A percentile compares a stretch with the other conserved stretches of the same genome.
Evolutionary conservation across 2,888 invertebrate genomes (phyloP).

Genomic region (Euzophera pinguis): DNA sequence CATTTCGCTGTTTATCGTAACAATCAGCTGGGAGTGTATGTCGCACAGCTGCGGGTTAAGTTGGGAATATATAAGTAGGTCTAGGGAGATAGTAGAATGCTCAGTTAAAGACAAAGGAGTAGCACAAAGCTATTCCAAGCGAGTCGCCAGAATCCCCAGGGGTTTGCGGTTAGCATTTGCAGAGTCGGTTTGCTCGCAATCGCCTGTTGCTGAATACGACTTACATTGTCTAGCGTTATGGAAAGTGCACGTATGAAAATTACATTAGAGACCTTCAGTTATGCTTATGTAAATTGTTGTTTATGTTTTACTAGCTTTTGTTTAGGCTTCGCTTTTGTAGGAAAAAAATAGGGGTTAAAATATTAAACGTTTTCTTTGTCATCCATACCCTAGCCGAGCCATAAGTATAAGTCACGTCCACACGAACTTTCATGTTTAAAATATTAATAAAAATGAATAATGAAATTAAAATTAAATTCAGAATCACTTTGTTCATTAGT

Average conservation of each 20-base stretch:
- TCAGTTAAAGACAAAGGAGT: slow-evolving; percentile 50
- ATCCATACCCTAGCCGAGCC: too few relatives aligned
- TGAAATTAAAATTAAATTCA: too few relatives aligned
- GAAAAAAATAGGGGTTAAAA: too few relatives aligned
- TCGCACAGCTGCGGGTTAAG: slow-evolving; percentile 29
- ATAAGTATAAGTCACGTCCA: too few relatives aligned
- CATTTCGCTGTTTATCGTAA: slow-evolving; percentile 24
- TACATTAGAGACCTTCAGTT: not conserved
- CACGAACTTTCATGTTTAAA: too few relatives aligned
- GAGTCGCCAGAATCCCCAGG: slow-evolving; percentile 43
- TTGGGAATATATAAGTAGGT: slow-evolving; percentile 39
- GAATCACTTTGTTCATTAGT: too few relatives aligned
- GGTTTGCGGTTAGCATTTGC: slow-evolving; percentile 37
- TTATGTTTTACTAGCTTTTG: not conserved
- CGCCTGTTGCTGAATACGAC: slow-evolving; percentile 37
- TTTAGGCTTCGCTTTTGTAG: too few relatives aligned
- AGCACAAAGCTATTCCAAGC: slow-evolving; percentile 48
- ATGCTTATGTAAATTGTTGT: not conserved
- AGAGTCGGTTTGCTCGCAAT: slow-evolving; percentile 33
- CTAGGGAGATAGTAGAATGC: slow-evolving; percentile 34
- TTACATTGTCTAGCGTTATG: slow-evolving; percentile 26
- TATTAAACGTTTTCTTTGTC: too few relatives aligned
- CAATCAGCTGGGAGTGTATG: slow-evolving; percentile 24
- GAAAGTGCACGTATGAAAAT: not conserved
- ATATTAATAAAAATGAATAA: too few relatives aligned